Conservation (phyloP, 2,888 invertebrate genomes). For the Plebejus melissa region DNA sequence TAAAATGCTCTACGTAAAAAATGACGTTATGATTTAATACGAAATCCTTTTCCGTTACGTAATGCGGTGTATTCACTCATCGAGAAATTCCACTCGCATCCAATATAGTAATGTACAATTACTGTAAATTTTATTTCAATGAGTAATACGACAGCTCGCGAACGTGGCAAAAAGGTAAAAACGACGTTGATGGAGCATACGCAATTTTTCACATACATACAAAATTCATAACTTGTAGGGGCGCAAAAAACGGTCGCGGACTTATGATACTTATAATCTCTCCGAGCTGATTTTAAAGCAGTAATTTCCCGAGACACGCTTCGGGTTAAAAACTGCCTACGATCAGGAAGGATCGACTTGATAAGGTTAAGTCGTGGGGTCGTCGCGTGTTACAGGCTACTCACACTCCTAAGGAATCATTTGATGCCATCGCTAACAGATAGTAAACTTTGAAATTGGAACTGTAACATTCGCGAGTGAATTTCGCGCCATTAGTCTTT, state of each 20-base stretch:
- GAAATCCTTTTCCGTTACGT: background rate
- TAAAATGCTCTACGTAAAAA: background rate
- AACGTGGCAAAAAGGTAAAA: background rate
- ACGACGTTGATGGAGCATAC: conserved; percentile 6
- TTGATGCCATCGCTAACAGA: conserved; percentile 42
- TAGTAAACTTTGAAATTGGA: conserved; percentile 43
- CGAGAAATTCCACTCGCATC: conserved; percentile 15
- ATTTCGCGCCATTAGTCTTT: conserved; percentile 11
- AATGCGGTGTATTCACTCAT: background rate
- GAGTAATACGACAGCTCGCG: background rate
- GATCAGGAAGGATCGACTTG: conserved; percentile 32
- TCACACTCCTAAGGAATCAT: conserved; percentile 45
- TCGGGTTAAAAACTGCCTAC: conserved; percentile 29
- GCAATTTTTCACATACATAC: conserved; percentile 15
- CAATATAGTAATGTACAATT: conserved; percentile 22
- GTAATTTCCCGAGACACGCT: conserved; percentile 30
- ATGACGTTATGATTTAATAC: background rate
- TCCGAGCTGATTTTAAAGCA: conserved; percentile 21
- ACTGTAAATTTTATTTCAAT: conserved; percentile 16
- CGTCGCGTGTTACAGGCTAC: conserved; percentile 52
- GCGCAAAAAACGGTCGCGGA: background rate
- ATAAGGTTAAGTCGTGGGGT: conserved; percentile 47
- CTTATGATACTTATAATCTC: conserved; percentile 21
- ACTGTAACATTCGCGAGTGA: conserved; percentile 31
- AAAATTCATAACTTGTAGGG: background rate